Conservation (phyloP, 1,140 invertebrate species). For the Caenorhabditis latens region DNA sequence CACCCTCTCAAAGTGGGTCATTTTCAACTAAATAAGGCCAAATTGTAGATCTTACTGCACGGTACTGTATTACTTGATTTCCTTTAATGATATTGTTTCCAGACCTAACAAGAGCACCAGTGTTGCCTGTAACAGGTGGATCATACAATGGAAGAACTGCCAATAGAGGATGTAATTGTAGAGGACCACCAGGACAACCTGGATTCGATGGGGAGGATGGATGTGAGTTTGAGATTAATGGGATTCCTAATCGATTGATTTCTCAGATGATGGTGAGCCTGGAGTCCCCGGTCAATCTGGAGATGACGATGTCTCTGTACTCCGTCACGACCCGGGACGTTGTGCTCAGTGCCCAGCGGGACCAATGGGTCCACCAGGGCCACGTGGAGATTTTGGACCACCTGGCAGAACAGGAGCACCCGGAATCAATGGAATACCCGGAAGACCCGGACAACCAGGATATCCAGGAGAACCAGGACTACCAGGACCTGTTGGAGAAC, state of each 20-base stretch:
- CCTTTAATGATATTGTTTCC: neutral
- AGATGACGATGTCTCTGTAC: constrained; percentile 10
- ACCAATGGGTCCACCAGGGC: constrained; percentile 45
- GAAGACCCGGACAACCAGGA: constrained; percentile 25
- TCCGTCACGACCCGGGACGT: constrained; percentile 19
- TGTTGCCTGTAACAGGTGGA: constrained; percentile 12
- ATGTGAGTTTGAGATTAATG: neutral
- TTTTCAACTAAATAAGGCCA: neutral
- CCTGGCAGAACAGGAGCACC: constrained; percentile 34
- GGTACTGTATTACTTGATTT: neutral
- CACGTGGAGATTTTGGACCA: constrained; percentile 26
- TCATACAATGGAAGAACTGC: neutral
- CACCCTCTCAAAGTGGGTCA: no score
- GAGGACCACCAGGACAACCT: constrained; percentile 28
- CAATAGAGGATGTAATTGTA: constrained; percentile 31
- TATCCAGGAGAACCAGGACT: constrained; percentile 46
- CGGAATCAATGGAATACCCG: constrained; percentile 38
- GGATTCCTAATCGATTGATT: neutral
- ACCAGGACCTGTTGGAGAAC: constrained; percentile 42
- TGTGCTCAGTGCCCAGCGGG: constrained; percentile 32
- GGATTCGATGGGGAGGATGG: constrained; percentile 38
- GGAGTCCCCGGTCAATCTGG: constrained; percentile 18
- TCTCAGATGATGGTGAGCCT: constrained; percentile 36
- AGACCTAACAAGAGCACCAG: constrained; percentile 26
- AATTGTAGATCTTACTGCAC: no score